A percentile compares a stretch with the other conserved stretches of the same genome.
These are phyloP conservation scores for Fringilla coelebs DNA, from an alignment of 2,797 vertebrate genomes.

Conservation along the genomic window DNA sequence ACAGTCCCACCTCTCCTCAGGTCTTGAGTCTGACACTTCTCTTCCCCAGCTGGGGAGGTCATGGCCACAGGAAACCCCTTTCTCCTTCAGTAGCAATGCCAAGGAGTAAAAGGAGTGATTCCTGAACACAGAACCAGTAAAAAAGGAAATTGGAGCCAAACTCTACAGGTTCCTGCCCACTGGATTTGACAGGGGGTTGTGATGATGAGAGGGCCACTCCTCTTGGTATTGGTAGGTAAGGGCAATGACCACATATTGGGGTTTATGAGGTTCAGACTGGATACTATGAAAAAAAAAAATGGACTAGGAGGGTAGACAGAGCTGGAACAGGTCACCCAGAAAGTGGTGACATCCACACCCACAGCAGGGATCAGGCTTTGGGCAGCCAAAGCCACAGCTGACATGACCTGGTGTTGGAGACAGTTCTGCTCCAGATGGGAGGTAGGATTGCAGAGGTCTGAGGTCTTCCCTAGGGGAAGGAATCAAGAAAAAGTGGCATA, in stretches of 20 bases:
- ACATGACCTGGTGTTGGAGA: not conserved
- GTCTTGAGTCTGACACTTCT: not conserved
- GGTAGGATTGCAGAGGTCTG: not conserved
- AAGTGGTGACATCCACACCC: not conserved
- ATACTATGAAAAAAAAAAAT: not conserved
- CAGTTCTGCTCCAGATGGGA: not conserved
- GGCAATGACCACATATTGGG: not conserved
- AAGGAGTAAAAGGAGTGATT: not conserved
- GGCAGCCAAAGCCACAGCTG: not conserved
- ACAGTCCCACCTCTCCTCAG: not conserved
- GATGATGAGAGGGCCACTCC: not conserved
- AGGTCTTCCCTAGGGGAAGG: not conserved
- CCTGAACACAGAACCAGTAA: not conserved
- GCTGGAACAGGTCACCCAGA: not conserved
- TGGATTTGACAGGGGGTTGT: not conserved
- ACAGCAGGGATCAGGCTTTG: not conserved
- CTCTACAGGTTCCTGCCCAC: not conserved
- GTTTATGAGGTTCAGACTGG: not conserved
- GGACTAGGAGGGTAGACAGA: not conserved
- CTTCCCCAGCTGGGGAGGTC: not conserved
- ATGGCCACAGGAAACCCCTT: not conserved
- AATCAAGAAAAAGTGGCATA: not conserved
- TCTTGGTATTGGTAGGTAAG: not conserved
- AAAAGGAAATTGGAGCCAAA: not conserved
- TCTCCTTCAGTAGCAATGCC: not conserved